These are phyloP conservation scores for Bujurquina vittata DNA, from an alignment of 2,113 vertebrate genomes.

Conservation along the genomic window DNA sequence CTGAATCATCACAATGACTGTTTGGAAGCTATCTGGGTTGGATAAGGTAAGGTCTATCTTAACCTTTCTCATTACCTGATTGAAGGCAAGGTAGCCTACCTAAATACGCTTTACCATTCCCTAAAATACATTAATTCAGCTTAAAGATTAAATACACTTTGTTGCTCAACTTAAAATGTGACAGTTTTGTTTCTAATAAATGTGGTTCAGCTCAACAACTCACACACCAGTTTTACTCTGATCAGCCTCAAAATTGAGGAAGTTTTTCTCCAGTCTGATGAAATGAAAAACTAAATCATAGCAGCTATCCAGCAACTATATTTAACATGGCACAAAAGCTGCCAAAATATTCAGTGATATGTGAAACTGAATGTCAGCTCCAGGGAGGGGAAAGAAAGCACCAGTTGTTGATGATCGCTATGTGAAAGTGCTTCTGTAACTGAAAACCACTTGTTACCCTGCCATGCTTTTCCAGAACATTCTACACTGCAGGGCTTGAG, in stretches of 20 bases:
- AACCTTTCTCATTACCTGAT: not conserved
- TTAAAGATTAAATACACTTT: not conserved
- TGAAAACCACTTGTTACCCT: slow-evolving; percentile 42
- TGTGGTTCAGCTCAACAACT: not conserved
- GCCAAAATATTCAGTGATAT: slow-evolving; percentile 30
- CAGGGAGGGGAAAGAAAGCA: slow-evolving; percentile 10
- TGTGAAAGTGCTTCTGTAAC: slow-evolving; percentile 63
- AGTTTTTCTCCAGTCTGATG: not conserved
- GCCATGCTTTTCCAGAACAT: slow-evolving; percentile 54
- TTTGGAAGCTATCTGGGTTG: too few relatives aligned
- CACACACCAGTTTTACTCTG: not conserved
- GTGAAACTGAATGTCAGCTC: slow-evolving; percentile 12
- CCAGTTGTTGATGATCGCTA: slow-evolving; percentile 55
- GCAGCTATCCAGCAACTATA: slow-evolving; percentile 8
- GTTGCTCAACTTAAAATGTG: not conserved
- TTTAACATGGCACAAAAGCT: slow-evolving; percentile 29
- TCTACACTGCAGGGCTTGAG: slow-evolving; percentile 1
- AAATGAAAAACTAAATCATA: not conserved
- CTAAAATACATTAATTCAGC: not conserved
- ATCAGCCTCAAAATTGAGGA: not conserved
- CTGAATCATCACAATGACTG: not conserved
- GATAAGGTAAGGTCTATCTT: not conserved
- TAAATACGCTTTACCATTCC: not conserved
- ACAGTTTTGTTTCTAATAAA: not conserved
- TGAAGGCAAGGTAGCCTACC: not conserved